A percentile compares a stretch with the other conserved stretches of the same genome.
phyloP scores from a whole-genome alignment of 2,797 vertebrate genomes.

The Dendrocincla fuliginosa region DNA sequence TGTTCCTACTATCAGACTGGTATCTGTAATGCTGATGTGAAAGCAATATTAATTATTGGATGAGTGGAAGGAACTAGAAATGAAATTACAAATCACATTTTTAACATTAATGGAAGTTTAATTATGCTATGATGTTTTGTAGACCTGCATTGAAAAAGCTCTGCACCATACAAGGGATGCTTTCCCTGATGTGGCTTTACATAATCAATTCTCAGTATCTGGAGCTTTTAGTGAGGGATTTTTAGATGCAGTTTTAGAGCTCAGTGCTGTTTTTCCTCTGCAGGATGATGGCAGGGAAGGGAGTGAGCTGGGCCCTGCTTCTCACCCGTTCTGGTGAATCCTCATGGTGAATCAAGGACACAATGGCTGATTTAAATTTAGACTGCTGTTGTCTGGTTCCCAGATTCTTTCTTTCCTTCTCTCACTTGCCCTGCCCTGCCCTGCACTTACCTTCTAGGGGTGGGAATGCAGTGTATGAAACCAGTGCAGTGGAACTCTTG shows the following conservation, averaged over 20 bases:
- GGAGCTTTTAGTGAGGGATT: neutral
- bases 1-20: neutral
- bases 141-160: neutral
- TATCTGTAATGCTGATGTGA: neutral
- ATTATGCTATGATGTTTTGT: neutral
- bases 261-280: neutral
- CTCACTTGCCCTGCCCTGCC: neutral
- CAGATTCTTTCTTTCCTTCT: neutral
- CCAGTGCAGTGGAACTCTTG: neutral
- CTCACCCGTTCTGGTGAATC: neutral
- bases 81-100: neutral
- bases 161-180: neutral
- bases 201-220: neutral
- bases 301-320: neutral
- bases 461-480: neutral
- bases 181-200: neutral
- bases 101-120: constrained; percentile 5
- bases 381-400: neutral
- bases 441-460: neutral
- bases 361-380: neutral
- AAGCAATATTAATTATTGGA: constrained; percentile 2
- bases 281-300: neutral
- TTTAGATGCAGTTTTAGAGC: neutral
- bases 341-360: neutral
- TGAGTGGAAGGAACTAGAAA: neutral